Evolutionary conservation across 1,140 invertebrate species (phyloP).

Genomic region (Cephus cinctus): DNA sequence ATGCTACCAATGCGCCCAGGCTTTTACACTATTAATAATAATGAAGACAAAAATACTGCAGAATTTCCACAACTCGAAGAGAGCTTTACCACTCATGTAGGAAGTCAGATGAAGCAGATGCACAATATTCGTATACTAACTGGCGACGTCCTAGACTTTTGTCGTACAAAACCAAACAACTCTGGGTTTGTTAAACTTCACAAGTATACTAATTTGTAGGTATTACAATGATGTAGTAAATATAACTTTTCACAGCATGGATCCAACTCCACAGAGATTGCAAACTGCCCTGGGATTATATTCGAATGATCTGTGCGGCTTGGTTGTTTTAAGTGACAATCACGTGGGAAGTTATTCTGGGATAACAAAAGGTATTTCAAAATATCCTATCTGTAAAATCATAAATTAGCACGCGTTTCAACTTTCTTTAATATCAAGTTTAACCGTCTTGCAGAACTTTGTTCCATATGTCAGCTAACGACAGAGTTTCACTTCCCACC

Average conservation of each 20-base stretch:
- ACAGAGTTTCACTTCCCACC: constrained; percentile 89
- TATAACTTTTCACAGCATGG: constrained; percentile 46
- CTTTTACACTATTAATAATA: constrained; percentile 34
- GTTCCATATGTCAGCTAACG: constrained; percentile 63
- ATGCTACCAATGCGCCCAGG: constrained; percentile 35
- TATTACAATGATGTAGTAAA: background rate
- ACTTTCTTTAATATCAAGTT: constrained; percentile 9
- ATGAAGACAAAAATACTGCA: constrained; percentile 37
- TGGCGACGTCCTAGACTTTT: constrained; percentile 84
- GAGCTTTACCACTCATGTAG: constrained; percentile 96
- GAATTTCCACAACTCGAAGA: constrained; percentile 68
- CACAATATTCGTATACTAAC: constrained; percentile 94
- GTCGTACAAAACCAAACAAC: constrained; percentile 63
- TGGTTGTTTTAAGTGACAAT: constrained; percentile 83
- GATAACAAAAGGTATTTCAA: constrained; percentile 66
- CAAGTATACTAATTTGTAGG: background rate
- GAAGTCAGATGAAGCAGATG: constrained; percentile 97
- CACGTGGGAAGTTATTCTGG: constrained; percentile 72
- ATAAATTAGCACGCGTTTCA: background rate
- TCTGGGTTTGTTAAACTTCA: constrained; percentile 35
- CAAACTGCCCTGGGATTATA: constrained; percentile 94
- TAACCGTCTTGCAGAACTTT: constrained; percentile 54
- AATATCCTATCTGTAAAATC: constrained; percentile 7
- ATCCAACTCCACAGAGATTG: constrained; percentile 74
- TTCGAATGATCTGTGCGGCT: constrained; percentile 84